A percentile compares a stretch with the other conserved stretches of the same genome.
Conservation (phyloP, 2,888 invertebrate species). For the Sesamia inferens region DNA sequence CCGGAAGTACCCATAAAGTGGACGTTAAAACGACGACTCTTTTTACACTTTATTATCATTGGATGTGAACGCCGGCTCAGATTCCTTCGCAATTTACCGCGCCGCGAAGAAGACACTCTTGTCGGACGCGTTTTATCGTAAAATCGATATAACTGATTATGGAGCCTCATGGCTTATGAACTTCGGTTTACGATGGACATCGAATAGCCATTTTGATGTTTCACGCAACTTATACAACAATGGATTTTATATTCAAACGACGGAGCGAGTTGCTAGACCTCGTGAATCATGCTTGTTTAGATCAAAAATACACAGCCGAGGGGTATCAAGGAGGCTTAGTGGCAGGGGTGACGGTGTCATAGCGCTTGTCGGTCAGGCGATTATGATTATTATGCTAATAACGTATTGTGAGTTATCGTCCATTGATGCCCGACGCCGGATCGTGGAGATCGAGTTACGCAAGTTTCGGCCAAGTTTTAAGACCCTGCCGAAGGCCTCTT, state of each 20-base stretch:
- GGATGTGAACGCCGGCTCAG: conserved; percentile 88
- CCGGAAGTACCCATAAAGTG: conserved; percentile 88
- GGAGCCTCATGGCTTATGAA: conserved; percentile 84
- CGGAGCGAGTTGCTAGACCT: conserved; percentile 37
- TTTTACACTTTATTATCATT: conserved; percentile 90
- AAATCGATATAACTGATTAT: conserved; percentile 87
- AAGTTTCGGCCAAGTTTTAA: conserved; percentile 88
- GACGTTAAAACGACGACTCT: conserved; percentile 89
- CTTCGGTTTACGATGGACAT: conserved; percentile 82
- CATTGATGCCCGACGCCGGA: conserved; percentile 80
- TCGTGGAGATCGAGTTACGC: conserved; percentile 86
- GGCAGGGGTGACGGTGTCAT: conserved; percentile 40
- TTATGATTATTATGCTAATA: conserved; percentile 85
- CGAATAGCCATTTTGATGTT: conserved; percentile 73
- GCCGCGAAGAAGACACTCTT: conserved; percentile 79
- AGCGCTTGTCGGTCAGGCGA: conserved; percentile 67
- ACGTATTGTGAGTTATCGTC: conserved; percentile 85
- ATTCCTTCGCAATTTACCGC: conserved; percentile 87
- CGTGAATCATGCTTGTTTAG: conserved; percentile 38
- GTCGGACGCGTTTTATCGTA: conserved; percentile 83
- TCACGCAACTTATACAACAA: conserved; percentile 62
- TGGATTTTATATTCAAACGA: conserved; percentile 56
- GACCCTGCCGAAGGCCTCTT: conserved; percentile 87
- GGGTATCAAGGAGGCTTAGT: conserved; percentile 43
- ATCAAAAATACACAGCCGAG: conserved; percentile 41